These are phyloP conservation scores for Merops nubicus DNA, from an alignment of 2,113 vertebrate genomes.

Conservation along the genomic window DNA sequence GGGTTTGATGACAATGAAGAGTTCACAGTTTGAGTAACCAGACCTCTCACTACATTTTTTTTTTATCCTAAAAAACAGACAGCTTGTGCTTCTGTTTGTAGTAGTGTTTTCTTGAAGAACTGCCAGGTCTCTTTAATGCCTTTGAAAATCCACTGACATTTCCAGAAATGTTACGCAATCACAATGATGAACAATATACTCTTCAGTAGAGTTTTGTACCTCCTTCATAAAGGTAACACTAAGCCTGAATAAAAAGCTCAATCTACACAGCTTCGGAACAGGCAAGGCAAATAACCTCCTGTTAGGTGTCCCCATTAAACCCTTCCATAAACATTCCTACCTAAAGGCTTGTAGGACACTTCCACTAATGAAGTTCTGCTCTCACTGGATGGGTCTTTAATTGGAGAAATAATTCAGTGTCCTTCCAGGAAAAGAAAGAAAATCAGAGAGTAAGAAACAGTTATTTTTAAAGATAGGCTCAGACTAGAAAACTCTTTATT, in stretches of 20 bases:
- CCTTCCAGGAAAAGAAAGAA: background rate
- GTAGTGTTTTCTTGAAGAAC: background rate
- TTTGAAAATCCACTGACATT: background rate
- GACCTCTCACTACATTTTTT: background rate
- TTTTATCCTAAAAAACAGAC: no score
- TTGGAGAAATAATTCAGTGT: background rate
- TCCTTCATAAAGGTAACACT: background rate
- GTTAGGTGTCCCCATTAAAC: background rate
- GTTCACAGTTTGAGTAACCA: background rate
- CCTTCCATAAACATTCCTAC: background rate
- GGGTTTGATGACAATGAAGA: background rate
- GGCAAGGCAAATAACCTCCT: background rate
- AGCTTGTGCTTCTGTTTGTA: background rate
- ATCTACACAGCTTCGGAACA: background rate
- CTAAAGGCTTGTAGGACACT: background rate
- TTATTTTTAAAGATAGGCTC: background rate
- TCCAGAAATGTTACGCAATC: background rate
- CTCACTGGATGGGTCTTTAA: background rate
- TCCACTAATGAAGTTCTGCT: background rate
- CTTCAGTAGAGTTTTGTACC: background rate
- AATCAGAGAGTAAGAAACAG: background rate
- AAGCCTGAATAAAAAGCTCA: background rate
- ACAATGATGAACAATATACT: background rate
- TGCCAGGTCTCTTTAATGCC: background rate
- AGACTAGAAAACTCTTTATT: background rate